A percentile compares a stretch with the other conserved stretches of the same genome.
Evolutionary conservation across 2,888 invertebrate species (phyloP).

Genomic region (Ceriagrion tenellum): DNA sequence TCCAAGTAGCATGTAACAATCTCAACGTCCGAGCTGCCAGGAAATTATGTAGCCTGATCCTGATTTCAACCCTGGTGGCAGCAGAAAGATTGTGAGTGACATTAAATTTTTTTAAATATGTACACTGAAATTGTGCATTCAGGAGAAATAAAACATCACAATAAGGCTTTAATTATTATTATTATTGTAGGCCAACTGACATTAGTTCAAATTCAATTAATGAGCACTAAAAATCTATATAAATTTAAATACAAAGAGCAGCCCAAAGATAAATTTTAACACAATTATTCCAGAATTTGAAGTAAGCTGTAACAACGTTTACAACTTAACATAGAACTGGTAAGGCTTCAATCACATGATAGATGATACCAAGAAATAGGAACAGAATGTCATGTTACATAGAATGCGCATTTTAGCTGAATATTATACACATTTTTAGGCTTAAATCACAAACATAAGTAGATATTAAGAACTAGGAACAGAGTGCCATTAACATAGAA

Average conservation of each 20-base stretch:
- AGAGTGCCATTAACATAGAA: constrained; percentile 48
- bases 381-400: constrained; percentile 42
- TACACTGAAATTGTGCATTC: not conserved
- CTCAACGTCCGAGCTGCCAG: no score
- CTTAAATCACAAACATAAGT: constrained; percentile 40
- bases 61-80: no score
- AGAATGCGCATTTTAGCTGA: constrained; percentile 40
- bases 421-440: constrained; percentile 17
- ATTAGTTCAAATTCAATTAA: constrained; percentile 61
- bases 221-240: constrained; percentile 43
- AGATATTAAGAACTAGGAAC: constrained; percentile 46
- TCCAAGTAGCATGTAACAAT: no score
- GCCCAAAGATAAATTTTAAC: constrained; percentile 55
- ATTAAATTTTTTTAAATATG: no score
- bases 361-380: constrained; percentile 47
- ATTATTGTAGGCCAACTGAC: constrained; percentile 62
- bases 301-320: constrained; percentile 18
- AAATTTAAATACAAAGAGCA: constrained; percentile 55
- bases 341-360: constrained; percentile 60
- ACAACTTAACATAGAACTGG: constrained; percentile 66
- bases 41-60: no score
- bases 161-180: constrained; percentile 32
- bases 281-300: constrained; percentile 30
- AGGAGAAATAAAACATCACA: not conserved
- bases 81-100: no score